Conservation (phyloP, 2,113 vertebrate genomes). For the Panurus biarmicus region DNA sequence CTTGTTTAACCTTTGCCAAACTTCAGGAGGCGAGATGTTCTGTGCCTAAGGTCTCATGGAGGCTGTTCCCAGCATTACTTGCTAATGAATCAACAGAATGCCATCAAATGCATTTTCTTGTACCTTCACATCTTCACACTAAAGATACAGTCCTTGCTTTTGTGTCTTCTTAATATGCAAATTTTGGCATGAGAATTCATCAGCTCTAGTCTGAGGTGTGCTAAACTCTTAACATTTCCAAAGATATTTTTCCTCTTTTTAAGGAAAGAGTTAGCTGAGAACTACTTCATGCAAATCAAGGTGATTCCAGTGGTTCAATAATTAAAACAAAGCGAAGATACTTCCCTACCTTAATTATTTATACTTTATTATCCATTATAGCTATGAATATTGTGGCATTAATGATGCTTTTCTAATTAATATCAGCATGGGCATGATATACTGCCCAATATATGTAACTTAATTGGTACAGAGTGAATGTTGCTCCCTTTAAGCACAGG, state of each 20-base stretch:
- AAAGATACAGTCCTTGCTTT: background rate
- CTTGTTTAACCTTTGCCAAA: background rate
- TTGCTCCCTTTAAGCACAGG: background rate
- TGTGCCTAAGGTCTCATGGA: background rate
- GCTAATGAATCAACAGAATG: background rate
- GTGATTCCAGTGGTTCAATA: background rate
- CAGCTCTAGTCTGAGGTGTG: background rate
- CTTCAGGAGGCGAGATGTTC: background rate
- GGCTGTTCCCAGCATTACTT: background rate
- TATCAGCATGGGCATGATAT: background rate
- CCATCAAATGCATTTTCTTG: background rate
- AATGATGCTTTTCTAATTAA: constrained; percentile 19
- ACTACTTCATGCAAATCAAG: background rate
- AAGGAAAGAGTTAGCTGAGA: background rate
- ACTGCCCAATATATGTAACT: background rate
- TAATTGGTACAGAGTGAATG: background rate
- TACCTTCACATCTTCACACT: background rate
- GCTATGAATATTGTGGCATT: background rate
- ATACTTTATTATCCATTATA: background rate
- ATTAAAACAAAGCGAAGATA: background rate
- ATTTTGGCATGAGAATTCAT: background rate
- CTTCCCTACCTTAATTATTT: background rate
- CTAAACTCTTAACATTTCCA: background rate
- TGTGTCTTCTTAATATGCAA: background rate
- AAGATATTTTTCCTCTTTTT: background rate